These are phyloP conservation scores for Stegophylla sp. DNA, from an alignment of 2,888 invertebrate genomes.

Conservation along the genomic window DNA sequence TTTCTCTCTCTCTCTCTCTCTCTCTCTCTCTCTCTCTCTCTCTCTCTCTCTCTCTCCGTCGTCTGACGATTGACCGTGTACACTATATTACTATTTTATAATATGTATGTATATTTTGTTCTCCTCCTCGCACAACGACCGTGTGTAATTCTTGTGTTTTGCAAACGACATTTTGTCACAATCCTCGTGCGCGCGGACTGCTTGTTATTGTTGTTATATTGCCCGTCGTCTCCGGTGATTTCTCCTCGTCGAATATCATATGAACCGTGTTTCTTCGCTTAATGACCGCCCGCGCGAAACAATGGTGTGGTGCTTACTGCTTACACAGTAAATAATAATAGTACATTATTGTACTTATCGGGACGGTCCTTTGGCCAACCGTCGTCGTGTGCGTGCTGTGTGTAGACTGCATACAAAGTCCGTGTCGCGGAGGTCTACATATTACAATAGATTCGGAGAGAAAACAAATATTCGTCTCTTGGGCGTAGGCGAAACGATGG, in stretches of 20 bases:
- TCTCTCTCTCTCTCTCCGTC: too few species aligned
- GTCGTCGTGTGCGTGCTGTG: background rate
- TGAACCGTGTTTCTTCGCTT: background rate
- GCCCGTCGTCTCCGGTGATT: background rate
- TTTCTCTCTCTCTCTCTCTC: background rate
- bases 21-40: background rate
- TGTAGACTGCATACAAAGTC: too few species aligned
- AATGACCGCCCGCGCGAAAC: constrained; percentile 7
- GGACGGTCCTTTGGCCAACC: background rate
- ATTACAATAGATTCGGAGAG: too few species aligned
- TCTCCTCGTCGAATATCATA: background rate
- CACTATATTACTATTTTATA: too few species aligned
- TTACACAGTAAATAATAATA: background rate
- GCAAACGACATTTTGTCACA: constrained; percentile 47
- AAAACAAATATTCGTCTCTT: too few species aligned
- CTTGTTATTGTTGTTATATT: constrained; percentile 33
- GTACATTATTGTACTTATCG: background rate
- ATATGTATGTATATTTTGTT: background rate
- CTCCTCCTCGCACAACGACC: background rate
- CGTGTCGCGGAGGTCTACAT: too few species aligned
- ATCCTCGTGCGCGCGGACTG: background rate
- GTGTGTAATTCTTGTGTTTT: background rate
- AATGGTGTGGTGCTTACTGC: background rate
- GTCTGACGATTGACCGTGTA: too few species aligned
- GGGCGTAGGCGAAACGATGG: too few species aligned